Evolutionary conservation across 2,888 invertebrate species (phyloP), one percentile per base, ranked within the genome.

Genomic region (Clusia tigrina): DNA sequence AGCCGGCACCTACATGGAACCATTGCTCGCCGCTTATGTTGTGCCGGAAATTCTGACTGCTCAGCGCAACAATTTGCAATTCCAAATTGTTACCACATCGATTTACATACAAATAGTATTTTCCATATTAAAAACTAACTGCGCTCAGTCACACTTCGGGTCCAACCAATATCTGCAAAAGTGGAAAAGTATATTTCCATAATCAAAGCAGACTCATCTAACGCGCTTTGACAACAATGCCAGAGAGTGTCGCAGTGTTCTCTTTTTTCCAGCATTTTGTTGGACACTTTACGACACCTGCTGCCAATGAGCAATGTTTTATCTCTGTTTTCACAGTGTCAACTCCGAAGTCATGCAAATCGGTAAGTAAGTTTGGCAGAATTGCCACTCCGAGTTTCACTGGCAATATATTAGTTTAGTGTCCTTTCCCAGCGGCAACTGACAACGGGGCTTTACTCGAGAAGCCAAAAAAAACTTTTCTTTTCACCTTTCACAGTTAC

Each of bases 251-350:
- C 42, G n/a, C 3, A 3, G 42, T 3, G 42, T 15, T 54, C 48
- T 46, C 62, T 58, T 46, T 32, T 61, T 56, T 60, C 42, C 63
- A 15, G 63, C 54, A 63, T 60, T 68, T 68, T 64, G 67, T 67
- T 73, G 72, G 75, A 72, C 74, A 73, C 69, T 73, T 63, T 70
- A 71, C 67, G 70, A 72, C 75, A 75, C 72, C 74, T 74, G 74
- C 68, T 68, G 67, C 66, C 64, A 52, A 60, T 5, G 12, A 37
- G 12, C 48, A 48, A 32, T 32, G n/a, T 57, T 58, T 59, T 56
- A 62, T 42, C 63, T 64, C n/a, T 72, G 65, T 62, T 70, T 66
- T 68, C 63, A 63, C 67, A 65, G 54, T 62, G 64, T 58, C 63
- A 57, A 46, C 48, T 65, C 60, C 53, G 54, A 52, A 18, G 2